Evolutionary conservation across 1,140 invertebrate species (phyloP).

Genomic region (Trachymyrmex septentrionalis): DNA sequence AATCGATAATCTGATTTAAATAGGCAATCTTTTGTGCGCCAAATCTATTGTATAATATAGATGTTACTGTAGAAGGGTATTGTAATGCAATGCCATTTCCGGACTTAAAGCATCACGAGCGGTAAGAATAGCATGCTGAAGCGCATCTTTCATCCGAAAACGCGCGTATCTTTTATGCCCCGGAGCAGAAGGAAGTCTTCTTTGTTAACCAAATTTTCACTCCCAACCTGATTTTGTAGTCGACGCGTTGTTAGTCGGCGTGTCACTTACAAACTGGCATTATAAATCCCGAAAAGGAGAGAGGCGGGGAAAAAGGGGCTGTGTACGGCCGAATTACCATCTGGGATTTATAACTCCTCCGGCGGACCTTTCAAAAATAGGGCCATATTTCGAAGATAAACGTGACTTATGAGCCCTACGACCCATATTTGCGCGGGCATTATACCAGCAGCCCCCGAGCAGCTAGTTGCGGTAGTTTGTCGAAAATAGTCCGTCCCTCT

Average conservation of each 20-base stretch:
- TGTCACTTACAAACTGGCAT: conserved; percentile 78
- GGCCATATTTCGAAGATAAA: conserved; percentile 80
- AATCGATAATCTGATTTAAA: background rate
- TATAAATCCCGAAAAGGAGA: conserved; percentile 74
- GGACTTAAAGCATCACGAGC: conserved; percentile 25
- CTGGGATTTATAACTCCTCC: conserved; percentile 78
- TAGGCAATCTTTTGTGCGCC: background rate
- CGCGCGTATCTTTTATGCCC: conserved; percentile 55
- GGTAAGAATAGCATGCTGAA: conserved; percentile 34
- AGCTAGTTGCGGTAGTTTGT: conserved; percentile 51
- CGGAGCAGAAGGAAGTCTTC: conserved; percentile 43
- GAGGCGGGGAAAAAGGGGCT: conserved; percentile 53
- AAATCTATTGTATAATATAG: conserved; percentile 11
- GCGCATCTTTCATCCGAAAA: conserved; percentile 46
- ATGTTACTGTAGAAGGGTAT: conserved; percentile 12
- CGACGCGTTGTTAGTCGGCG: conserved; percentile 52
- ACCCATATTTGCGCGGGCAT: conserved; percentile 69
- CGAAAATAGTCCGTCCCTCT: conserved; percentile 52
- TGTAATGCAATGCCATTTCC: conserved; percentile 30
- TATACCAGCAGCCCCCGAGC: conserved; percentile 31
- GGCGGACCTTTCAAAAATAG: conserved; percentile 78
- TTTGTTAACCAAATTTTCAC: conserved; percentile 63
- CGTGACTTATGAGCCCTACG: conserved; percentile 77
- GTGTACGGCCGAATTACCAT: conserved; percentile 77
- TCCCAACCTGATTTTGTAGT: conserved; percentile 55